A percentile compares a stretch with the other conserved stretches of the same genome.
These are phyloP conservation scores for Halichoerus grypus DNA, from an alignment of 2,113 vertebrate species.

Conservation along the genomic window DNA sequence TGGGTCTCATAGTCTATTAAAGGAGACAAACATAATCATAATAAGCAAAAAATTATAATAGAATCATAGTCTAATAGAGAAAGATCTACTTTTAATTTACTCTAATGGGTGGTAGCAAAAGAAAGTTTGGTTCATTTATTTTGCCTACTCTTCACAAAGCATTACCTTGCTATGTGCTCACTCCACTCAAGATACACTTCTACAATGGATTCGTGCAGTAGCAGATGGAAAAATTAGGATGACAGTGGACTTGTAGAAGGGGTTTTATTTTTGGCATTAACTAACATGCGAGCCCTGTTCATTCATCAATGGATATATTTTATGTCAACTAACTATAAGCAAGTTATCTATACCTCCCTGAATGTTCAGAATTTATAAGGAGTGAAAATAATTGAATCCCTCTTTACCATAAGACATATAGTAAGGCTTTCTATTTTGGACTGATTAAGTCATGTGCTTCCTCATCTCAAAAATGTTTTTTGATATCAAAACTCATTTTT, in stretches of 20 bases:
- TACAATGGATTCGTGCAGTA: not conserved
- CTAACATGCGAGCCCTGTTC: not conserved
- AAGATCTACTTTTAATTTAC: not conserved
- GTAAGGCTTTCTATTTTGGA: not conserved
- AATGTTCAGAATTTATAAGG: constrained; percentile 56
- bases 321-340: not conserved
- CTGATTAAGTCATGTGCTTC: constrained; percentile 46
- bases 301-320: not conserved
- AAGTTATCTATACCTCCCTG: constrained; percentile 34
- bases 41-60: not conserved
- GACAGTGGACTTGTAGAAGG: not conserved
- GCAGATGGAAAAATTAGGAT: not conserved
- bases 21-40: not conserved
- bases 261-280: not conserved
- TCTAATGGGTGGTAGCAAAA: not conserved
- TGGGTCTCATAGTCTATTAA: not conserved
- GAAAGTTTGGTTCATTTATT: not conserved
- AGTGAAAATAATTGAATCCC: constrained; percentile 48
- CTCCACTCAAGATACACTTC: not conserved
- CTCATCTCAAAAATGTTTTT: constrained; percentile 44
- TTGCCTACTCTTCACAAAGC: not conserved
- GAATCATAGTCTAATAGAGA: not conserved
- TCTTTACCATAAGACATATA: not conserved
- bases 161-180: not conserved
- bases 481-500: not conserved